Percentiles rank a stretch among this genome's conserved stretches.
Conservation (phyloP, 2,797 vertebrate species). For the Eremophila alpestris region DNA sequence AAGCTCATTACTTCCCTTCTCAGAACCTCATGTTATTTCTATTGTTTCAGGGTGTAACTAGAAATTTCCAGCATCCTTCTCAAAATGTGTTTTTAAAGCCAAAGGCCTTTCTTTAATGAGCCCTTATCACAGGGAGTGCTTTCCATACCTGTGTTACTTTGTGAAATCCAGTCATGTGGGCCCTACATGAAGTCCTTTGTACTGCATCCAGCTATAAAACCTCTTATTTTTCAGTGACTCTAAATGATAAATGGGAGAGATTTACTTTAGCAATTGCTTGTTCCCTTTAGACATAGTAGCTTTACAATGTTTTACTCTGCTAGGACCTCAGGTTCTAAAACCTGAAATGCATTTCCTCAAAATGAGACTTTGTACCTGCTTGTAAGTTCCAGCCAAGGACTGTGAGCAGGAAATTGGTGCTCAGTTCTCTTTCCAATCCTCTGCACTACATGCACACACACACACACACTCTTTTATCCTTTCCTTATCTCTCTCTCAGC, state of each 20-base stretch:
- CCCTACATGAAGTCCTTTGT: background rate
- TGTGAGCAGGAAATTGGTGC: background rate
- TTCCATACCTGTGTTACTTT: background rate
- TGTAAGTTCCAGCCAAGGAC: background rate
- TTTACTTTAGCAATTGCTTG: background rate
- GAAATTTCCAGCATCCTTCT: background rate
- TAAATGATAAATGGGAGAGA: background rate
- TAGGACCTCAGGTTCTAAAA: background rate
- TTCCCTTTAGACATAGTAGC: background rate
- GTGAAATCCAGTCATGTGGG: background rate
- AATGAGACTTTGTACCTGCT: background rate
- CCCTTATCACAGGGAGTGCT: background rate
- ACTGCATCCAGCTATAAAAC: background rate
- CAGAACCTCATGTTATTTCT: background rate
- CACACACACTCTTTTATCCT: background rate
- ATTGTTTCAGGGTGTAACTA: background rate
- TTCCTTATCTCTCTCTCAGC: slow-evolving; percentile 55
- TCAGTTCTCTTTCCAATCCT: background rate
- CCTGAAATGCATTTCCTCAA: background rate
- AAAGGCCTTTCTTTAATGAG: background rate
- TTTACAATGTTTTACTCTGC: background rate
- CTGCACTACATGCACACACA: background rate
- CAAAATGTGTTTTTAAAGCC: background rate
- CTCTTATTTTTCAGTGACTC: background rate
- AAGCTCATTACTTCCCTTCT: background rate